phyloP scores from a whole-genome alignment of 2,888 invertebrate species.

The Zeuzera pyrina region DNA sequence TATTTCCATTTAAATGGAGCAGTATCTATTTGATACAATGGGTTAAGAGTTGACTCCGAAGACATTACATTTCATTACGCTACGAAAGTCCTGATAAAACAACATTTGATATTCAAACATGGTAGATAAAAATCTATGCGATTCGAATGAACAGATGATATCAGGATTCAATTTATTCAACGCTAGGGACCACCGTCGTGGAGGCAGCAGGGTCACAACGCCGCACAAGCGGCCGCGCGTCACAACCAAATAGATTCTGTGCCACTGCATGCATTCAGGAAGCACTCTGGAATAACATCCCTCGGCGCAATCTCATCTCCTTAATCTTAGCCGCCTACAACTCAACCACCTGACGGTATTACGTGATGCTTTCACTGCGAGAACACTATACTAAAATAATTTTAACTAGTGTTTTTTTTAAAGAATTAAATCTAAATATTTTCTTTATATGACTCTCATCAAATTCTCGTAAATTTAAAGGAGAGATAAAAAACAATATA shows the following conservation, averaged over 20 bases:
- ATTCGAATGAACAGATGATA: slow-evolving; percentile 14
- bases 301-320: too few relatives aligned
- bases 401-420: too few relatives aligned
- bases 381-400: too few relatives aligned
- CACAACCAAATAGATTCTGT: slow-evolving; percentile 15
- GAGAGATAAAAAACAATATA: too few relatives aligned
- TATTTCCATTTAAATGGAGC: too few relatives aligned
- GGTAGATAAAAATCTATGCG: slow-evolving; percentile 11
- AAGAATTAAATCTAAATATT: too few relatives aligned
- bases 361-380: too few relatives aligned
- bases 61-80: slow-evolving; percentile 4
- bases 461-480: too few relatives aligned
- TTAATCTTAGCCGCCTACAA: too few relatives aligned
- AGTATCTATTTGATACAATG: too few relatives aligned
- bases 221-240: slow-evolving; percentile 17
- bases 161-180: slow-evolving; percentile 22
- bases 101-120: slow-evolving; percentile 13
- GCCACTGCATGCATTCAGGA: slow-evolving; percentile 8
- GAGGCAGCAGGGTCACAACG: slow-evolving; percentile 3
- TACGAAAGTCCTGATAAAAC: slow-evolving; percentile 5
- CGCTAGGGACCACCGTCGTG: slow-evolving; percentile 9
- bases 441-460: too few relatives aligned
- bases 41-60: background rate
- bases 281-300: slow-evolving; percentile 10
- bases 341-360: too few relatives aligned